Evolutionary conservation across 1,140 invertebrate species (phyloP), one percentile per base, ranked within the genome.

Genomic region (Drosophila rhopaloa): DNA sequence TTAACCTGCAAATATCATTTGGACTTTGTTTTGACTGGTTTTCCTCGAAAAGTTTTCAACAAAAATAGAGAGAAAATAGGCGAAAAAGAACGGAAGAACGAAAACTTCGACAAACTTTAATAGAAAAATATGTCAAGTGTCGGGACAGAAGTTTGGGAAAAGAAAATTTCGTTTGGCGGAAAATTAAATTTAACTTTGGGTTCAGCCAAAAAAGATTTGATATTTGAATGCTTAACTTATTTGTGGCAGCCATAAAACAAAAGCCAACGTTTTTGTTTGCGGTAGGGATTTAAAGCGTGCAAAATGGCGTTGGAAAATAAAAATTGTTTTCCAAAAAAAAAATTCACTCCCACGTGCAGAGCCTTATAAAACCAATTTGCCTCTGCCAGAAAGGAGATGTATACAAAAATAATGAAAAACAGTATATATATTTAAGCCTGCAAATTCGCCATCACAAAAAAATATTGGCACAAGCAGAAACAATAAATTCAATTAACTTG

Each of bases 401-500:
- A 55, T 29, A 19, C 41, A 58, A 38, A 53, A 40, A 48, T 3
- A 46, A 9, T 2, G 35, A 58, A 40, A 57, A 32, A 46, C 29
- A 32, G 29, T 32, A 32, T 32, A 32, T 32, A 32, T 35, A 54
- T 55, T 46, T 44, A 54, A 58, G 61, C 24, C 51, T 37, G 60
- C 10, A 65, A 63, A 76, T 65, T 44, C 27, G 14, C 51, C 27
- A 37, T 35, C 29, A 47, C 27, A 46, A 61, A 38, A 55, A 73
- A 56, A 55, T 1, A 56, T 54, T 57, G 58, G 58, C 67, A 44
- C 41, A 58, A 50, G 59, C 43, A 50, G 50, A 68, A 77, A 77
- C 73, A 76, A 77, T 77, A 77, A 77, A 77, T 77, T 77, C 75
- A 77, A 77, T 77, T 77, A 77, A 77, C 74, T 77, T 77, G 41